phyloP scores from a whole-genome alignment of 2,113 vertebrate species.

The Toxotes chatareus region DNA sequence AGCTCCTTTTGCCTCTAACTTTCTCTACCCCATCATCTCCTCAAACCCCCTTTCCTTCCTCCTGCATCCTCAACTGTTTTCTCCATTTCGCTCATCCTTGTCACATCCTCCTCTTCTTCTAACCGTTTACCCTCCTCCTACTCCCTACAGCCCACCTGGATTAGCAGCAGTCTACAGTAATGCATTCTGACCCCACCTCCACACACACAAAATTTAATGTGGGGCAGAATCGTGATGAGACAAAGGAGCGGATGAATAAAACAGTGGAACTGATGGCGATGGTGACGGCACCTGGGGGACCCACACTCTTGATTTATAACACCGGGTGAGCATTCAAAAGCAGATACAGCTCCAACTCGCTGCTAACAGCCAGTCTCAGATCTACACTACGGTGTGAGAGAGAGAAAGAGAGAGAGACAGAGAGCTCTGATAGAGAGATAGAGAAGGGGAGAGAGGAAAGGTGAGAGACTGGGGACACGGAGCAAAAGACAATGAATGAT shows the following conservation, averaged over 20 bases:
- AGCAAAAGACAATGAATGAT: slow-evolving; percentile 28
- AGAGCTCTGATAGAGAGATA: slow-evolving; percentile 20
- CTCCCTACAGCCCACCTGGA: slow-evolving; percentile 71
- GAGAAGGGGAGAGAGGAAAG: slow-evolving; percentile 16
- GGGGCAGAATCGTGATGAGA: slow-evolving; percentile 70
- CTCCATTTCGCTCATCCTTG: slow-evolving; percentile 45
- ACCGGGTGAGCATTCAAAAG: slow-evolving; percentile 66
- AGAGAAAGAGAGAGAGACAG: slow-evolving; percentile 19
- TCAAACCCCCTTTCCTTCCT: slow-evolving; percentile 15
- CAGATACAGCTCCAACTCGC: slow-evolving; percentile 54
- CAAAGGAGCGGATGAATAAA: slow-evolving; percentile 79
- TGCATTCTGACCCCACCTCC: slow-evolving; percentile 60
- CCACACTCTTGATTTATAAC: slow-evolving; percentile 75
- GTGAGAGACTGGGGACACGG: slow-evolving; percentile 22
- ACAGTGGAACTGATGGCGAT: slow-evolving; percentile 75
- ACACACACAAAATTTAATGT: slow-evolving; percentile 66
- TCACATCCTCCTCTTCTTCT: slow-evolving; percentile 44
- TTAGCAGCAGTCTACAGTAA: slow-evolving; percentile 55
- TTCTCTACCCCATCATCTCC: neutral
- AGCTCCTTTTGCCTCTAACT: slow-evolving; percentile 35
- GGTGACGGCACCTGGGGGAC: slow-evolving; percentile 69
- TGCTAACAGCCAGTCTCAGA: slow-evolving; percentile 59
- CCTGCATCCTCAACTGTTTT: neutral
- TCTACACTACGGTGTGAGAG: slow-evolving; percentile 40
- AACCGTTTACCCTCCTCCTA: slow-evolving; percentile 34